Base-by-base conservation (phyloP, 2,888 invertebrate genomes). In the Drosophila macrospina region DNA sequence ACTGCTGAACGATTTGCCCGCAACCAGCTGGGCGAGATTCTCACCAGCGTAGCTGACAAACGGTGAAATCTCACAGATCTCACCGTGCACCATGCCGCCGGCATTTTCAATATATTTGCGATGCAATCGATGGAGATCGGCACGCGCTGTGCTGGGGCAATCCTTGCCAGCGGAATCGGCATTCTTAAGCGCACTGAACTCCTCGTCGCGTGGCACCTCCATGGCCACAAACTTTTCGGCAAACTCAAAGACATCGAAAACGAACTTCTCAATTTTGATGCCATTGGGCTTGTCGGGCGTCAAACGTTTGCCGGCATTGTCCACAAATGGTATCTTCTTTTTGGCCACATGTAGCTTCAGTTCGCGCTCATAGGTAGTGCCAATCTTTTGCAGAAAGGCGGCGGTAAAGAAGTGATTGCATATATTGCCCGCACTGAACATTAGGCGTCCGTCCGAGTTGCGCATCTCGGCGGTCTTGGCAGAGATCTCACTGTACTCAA, bases 221-320 rank as follows among this genome's bases (percentile, higher is more conserved):
- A 98, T 97, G 5, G 97, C 97, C 10, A 96, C 97, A 89, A 99
- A 97, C 83, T 95, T 96, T 74, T 97, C 95, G 0, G 98, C 95
- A 92, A 97, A 98, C 89, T 96, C 96, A 90, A 99, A 99, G 0
- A 99, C 98, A 92, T 99, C 99, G 91, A 99, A 99, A 8, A 99
- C 97, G 91, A 99, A 99, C 92, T 99, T 99, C 90, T 99, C 99
- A 93, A 99, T 96, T 93, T 99, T 99, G 75, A 99, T 97, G 8
- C 99, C 99, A 87, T 99, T 99, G 0, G 98, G 95, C 69, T 95
- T 94, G 0, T 94, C 94, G 0, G 99, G 99, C 72, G 94, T 95
- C 37, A 95, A 93, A 47, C 94, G 93, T 15, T 94, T 93, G 3
- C 97, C 97, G 7, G 94, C 93, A 1, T 93, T 93, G 89, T 97